phyloP scores from a whole-genome alignment of 2,888 invertebrate genomes.

The Lepeophtheirus nordmannii region DNA sequence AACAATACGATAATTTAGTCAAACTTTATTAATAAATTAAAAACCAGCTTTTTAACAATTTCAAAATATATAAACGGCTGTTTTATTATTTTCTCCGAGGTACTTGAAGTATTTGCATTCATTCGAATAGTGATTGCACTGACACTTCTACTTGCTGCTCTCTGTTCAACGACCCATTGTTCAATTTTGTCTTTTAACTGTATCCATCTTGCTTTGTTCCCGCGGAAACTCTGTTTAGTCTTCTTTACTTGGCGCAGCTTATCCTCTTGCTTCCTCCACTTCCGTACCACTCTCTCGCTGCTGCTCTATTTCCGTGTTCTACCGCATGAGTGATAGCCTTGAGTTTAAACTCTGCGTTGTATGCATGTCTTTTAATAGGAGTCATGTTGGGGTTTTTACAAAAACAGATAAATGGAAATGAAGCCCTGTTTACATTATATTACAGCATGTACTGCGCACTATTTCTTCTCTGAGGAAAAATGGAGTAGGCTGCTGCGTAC shows the following conservation, averaged over 20 bases:
- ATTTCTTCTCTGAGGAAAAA: constrained; percentile 2
- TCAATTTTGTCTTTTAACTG: neutral
- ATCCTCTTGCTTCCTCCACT: constrained; percentile 2
- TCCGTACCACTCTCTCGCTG: neutral
- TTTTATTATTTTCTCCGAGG: too few relatives aligned
- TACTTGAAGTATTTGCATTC: too few relatives aligned
- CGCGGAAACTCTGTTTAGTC: constrained; percentile 2
- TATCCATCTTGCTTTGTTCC: constrained; percentile 2
- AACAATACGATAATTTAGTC: too few relatives aligned
- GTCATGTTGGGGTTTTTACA: neutral
- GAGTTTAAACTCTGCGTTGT: neutral
- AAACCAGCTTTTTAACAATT: too few relatives aligned
- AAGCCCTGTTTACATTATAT: neutral
- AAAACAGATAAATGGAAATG: constrained; percentile 1
- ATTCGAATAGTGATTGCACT: too few relatives aligned
- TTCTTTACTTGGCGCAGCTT: neutral
- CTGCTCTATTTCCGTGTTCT: neutral
- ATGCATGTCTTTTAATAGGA: constrained; percentile 1
- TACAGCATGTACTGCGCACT: constrained; percentile 1
- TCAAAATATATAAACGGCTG: too few relatives aligned
- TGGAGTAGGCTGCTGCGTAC: neutral
- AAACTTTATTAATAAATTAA: too few relatives aligned
- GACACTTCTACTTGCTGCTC: too few relatives aligned
- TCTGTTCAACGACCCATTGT: too few relatives aligned
- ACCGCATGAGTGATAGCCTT: neutral